Base-by-base conservation (phyloP, 2,888 invertebrate species). In the Slavum lentiscoides region DNA sequence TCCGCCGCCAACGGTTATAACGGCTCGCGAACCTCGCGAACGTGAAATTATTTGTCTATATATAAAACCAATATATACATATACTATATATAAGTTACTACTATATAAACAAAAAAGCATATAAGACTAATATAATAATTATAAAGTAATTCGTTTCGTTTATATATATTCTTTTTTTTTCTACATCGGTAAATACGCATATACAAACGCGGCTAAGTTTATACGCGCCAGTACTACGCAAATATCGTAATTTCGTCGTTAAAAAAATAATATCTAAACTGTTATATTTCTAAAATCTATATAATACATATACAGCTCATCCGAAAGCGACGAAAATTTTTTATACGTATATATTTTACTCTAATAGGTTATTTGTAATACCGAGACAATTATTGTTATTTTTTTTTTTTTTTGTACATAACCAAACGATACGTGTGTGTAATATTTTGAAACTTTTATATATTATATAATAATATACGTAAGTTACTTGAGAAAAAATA, bases 71-170 rank as follows among this genome's bases (percentile, higher is more conserved):
- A 70, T 55, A 64, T 21, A 30, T 30, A 30, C 4, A 30, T 21
- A 30, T 30, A 30, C 4, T 2, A 30, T 4, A 30, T 30, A 30
- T 30, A 30, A 66, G 9, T 64, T 64, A 74, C 19, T 67, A 59
- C 55, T 39, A 75, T 19, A 39, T 30, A 72, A 19, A 58, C 39
- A 49, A 67, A 75, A n/a, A 67, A 55, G 58, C 9, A 43, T 30
- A 75, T 75, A 75, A 75, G 75, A 75, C 75, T 75, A 75, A 75
- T 75, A 43, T 9, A 64, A n/a, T n/a, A n/a, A n/a, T n/a, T n/a
- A 30, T 23, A 67, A 67, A 75, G 58, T 75, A 67, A 75, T 74
- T 74, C 43, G 75, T 67, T 67, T 75, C 67, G 55, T 74, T 67
- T 67, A n/a, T 58, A 2, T 30, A 2, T 30, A 30, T 30, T 30